Conservation (phyloP, 2,113 vertebrate genomes). For the Hemiprocne comata region DNA sequence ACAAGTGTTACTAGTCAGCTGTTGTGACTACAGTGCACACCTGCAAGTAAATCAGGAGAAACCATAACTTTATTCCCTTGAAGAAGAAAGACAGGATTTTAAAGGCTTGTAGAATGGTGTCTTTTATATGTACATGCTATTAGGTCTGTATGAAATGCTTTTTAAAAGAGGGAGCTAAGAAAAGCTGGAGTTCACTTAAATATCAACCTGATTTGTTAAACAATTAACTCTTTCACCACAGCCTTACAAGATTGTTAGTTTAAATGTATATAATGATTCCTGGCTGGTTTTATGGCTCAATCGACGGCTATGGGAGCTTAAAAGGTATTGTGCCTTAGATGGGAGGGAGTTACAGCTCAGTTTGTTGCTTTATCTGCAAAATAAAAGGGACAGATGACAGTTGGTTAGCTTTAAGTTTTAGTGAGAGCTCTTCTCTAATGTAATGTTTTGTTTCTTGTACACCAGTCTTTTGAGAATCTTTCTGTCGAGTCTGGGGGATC, state of each 20-base stretch:
- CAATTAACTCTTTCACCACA: conserved; percentile 20
- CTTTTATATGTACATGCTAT: background rate
- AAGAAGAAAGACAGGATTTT: background rate
- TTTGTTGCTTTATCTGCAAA: background rate
- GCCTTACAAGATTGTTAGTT: background rate
- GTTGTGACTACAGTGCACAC: background rate
- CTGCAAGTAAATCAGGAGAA: background rate
- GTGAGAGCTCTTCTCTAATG: conserved; percentile 39
- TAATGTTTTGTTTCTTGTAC: conserved; percentile 57
- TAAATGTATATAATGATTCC: background rate
- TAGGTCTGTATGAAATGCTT: background rate
- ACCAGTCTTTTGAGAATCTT: conserved; percentile 92
- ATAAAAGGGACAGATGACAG: background rate
- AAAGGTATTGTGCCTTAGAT: conserved; percentile 9
- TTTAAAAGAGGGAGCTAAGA: background rate
- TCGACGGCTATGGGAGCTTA: background rate
- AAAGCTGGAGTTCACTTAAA: background rate
- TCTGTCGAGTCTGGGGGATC: conserved; percentile 89
- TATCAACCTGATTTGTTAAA: background rate
- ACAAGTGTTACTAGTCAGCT: background rate
- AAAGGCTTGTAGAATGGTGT: background rate
- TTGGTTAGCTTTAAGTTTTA: background rate
- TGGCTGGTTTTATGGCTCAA: conserved; percentile 8
- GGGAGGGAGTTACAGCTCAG: background rate
- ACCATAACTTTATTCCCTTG: background rate